These are phyloP conservation scores for Creontiades dilutus DNA, from an alignment of 2,888 invertebrate species.

Conservation along the genomic window DNA sequence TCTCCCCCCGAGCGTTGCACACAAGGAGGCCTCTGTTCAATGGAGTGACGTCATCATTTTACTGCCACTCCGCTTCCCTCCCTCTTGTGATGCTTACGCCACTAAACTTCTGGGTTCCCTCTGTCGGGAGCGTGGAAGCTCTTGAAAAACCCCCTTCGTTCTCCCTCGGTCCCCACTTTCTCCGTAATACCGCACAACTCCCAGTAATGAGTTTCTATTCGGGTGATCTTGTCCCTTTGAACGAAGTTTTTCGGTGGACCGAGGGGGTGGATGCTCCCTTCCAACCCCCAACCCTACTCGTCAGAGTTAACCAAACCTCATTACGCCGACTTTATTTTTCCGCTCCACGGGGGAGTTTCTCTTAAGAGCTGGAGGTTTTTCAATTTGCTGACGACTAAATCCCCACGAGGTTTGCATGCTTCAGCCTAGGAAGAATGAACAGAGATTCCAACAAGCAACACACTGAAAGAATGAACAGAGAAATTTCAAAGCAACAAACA, in stretches of 20 bases:
- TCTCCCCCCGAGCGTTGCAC: constrained; percentile 2
- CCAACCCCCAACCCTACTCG: background rate
- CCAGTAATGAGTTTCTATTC: constrained; percentile 65
- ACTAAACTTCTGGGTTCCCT: constrained; percentile 18
- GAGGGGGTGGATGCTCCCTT: background rate
- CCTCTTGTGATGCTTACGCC: constrained; percentile 40
- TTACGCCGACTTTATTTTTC: constrained; percentile 58
- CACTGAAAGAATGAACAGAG: no score
- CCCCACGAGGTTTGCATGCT: background rate
- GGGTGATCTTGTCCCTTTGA: constrained; percentile 67
- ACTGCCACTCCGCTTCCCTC: constrained; percentile 51
- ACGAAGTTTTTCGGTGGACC: constrained; percentile 26
- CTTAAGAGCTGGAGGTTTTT: background rate
- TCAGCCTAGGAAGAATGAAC: background rate
- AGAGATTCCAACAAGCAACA: no score
- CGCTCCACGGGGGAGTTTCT: background rate
- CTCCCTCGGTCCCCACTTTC: constrained; percentile 20
- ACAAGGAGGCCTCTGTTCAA: constrained; percentile 41
- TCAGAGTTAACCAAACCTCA: constrained; percentile 55
- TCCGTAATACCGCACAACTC: constrained; percentile 49
- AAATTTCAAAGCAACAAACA: no score
- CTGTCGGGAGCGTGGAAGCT: background rate
- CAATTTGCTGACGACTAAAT: constrained; percentile 30
- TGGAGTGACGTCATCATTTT: constrained; percentile 66
- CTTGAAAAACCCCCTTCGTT: background rate